Conservation (phyloP, 2,888 invertebrate species). For the Drosophila pseudotalamancana region DNA sequence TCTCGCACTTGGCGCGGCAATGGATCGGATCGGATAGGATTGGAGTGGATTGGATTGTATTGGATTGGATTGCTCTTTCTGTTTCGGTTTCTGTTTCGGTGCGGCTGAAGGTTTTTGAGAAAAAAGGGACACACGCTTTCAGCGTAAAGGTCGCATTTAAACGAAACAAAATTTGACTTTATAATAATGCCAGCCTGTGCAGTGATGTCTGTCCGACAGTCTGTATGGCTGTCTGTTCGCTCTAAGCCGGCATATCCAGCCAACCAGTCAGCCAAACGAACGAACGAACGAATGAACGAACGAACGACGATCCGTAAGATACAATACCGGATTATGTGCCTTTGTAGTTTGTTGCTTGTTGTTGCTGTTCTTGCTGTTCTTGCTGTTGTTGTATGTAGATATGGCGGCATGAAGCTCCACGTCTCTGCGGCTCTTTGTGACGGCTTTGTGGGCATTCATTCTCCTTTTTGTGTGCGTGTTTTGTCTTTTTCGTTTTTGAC, state of each 20-base stretch:
- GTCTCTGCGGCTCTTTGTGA: constrained; percentile 70
- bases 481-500: constrained; percentile 64
- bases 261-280: constrained; percentile 31
- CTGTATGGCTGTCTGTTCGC: constrained; percentile 26
- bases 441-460: constrained; percentile 67
- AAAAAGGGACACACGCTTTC: constrained; percentile 81
- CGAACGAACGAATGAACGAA: constrained; percentile 41
- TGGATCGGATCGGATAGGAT: constrained; percentile 40
- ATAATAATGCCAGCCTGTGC: constrained; percentile 76
- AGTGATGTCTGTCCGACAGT: constrained; percentile 16
- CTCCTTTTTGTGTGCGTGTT: constrained; percentile 61
- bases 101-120: constrained; percentile 31
- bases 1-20: constrained; percentile 46
- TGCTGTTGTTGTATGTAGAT: constrained; percentile 70
- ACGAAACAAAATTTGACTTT: constrained; percentile 82
- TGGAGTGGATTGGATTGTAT: too few relatives aligned
- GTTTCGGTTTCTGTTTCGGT: constrained; percentile 27
- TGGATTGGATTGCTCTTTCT: constrained; percentile 37
- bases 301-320: constrained; percentile 73
- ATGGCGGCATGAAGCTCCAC: constrained; percentile 73
- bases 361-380: constrained; percentile 21
- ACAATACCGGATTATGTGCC: constrained; percentile 78
- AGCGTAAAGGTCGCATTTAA: constrained; percentile 81
- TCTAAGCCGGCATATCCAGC: constrained; percentile 76
- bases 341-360: constrained; percentile 49